Conservation (phyloP, 2,888 invertebrate species). For the Coecobrya sp. region DNA sequence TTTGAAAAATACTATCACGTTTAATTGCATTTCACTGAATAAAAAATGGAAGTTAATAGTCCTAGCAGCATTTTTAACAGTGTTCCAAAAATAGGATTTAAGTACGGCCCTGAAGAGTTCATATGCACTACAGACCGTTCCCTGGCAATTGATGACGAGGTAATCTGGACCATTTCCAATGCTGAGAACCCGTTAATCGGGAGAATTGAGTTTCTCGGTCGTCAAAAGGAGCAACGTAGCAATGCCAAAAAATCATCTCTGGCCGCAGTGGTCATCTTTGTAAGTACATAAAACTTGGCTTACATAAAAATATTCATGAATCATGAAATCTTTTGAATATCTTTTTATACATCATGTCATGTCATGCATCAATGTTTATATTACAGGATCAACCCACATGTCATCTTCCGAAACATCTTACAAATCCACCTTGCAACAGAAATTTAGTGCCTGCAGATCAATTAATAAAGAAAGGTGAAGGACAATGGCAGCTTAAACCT, state of each 20-base stretch:
- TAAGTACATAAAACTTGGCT: background rate
- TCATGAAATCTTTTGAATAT: too few relatives aligned
- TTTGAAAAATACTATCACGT: too few relatives aligned
- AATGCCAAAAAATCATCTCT: background rate
- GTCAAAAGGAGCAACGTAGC: background rate
- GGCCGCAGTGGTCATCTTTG: background rate
- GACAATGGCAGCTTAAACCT: background rate
- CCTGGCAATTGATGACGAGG: background rate
- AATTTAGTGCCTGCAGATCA: background rate
- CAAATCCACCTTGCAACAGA: background rate
- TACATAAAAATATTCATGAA: too few relatives aligned
- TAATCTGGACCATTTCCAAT: background rate
- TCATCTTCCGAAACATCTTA: background rate
- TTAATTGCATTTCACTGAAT: too few relatives aligned
- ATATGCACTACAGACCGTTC: background rate
- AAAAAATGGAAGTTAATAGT: too few relatives aligned
- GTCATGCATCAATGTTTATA: too few relatives aligned
- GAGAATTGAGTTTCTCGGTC: background rate
- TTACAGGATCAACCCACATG: constrained; percentile 11
- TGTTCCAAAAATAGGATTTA: background rate
- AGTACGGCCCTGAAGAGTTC: background rate
- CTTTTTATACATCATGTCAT: too few relatives aligned
- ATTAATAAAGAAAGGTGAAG: background rate
- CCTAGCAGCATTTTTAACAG: too few relatives aligned
- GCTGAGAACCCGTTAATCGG: background rate